These are phyloP conservation scores for Halocynthia roretzi DNA, from an alignment of 23 tunicate genomes.

Conservation along the genomic window DNA sequence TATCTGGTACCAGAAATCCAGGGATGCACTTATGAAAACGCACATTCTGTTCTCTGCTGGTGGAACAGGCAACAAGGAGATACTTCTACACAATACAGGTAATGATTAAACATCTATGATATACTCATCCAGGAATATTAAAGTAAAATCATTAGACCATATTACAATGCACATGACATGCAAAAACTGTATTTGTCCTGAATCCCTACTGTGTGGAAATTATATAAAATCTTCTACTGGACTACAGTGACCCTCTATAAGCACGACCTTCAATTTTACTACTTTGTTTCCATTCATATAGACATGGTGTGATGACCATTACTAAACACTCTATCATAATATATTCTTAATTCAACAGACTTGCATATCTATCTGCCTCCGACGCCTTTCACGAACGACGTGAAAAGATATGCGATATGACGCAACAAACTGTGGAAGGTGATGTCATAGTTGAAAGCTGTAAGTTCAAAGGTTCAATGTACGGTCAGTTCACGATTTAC, in stretches of 20 bases:
- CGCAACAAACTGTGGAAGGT: conserved; percentile 8
- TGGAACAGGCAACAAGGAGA: conserved; percentile 5
- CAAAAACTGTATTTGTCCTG: too few relatives aligned
- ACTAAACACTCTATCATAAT: background rate
- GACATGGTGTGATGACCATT: background rate
- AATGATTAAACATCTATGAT: background rate
- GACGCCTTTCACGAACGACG: background rate
- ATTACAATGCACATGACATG: too few relatives aligned
- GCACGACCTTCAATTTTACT: too few relatives aligned
- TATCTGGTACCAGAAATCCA: background rate
- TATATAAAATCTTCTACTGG: too few relatives aligned
- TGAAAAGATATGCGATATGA: background rate
- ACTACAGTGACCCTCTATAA: too few relatives aligned
- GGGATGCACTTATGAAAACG: background rate
- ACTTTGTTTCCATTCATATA: background rate
- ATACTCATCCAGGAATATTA: background rate
- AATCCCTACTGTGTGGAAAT: too few relatives aligned
- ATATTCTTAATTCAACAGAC: background rate
- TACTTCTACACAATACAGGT: background rate
- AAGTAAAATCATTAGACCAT: background rate
- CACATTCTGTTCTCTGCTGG: background rate
- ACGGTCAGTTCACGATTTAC: conserved; percentile 1
- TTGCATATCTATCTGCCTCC: background rate
- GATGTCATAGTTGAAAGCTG: conserved; percentile 6
- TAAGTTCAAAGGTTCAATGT: background rate